Percentiles rank a stretch among this genome's conserved stretches.
These are phyloP conservation scores for Azorinus chamasolen DNA, from an alignment of 2,888 invertebrate genomes.

Conservation along the genomic window DNA sequence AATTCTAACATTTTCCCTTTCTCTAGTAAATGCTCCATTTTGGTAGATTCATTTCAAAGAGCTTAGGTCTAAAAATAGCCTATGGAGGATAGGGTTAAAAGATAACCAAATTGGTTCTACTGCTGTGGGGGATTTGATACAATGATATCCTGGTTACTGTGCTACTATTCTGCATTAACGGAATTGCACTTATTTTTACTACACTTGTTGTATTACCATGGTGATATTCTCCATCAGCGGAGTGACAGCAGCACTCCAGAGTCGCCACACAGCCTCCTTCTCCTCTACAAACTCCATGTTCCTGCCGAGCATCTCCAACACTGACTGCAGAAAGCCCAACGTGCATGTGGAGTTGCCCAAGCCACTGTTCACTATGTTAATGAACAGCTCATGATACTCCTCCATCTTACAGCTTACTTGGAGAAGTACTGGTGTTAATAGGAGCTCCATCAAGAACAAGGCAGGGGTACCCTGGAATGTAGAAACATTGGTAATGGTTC, in stretches of 20 bases:
- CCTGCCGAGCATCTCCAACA: constrained; percentile 74
- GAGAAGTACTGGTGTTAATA: constrained; percentile 77
- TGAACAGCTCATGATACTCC: constrained; percentile 77
- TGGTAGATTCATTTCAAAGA: too few species aligned
- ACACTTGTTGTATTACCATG: too few species aligned
- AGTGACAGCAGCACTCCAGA: constrained; percentile 79
- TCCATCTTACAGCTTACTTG: constrained; percentile 65
- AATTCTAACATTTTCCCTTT: too few species aligned
- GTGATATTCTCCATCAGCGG: constrained; percentile 75
- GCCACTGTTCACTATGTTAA: constrained; percentile 73
- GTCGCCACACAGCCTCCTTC: constrained; percentile 74
- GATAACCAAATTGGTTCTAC: too few species aligned
- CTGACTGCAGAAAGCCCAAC: constrained; percentile 78
- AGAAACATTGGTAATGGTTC: too few species aligned
- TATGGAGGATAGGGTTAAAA: too few species aligned
- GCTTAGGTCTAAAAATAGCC: too few species aligned
- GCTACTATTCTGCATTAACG: too few species aligned
- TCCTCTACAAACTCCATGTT: constrained; percentile 67
- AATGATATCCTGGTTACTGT: too few species aligned
- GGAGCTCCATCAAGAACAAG: constrained; percentile 76
- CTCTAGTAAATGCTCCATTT: too few species aligned
- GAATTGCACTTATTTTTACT: too few species aligned
- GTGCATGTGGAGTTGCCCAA: constrained; percentile 69
- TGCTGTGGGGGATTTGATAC: too few species aligned
- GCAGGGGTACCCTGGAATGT: constrained; percentile 81